phyloP scores from a whole-genome alignment of 2,113 vertebrate species.

The Orthonyx spaldingii region DNA sequence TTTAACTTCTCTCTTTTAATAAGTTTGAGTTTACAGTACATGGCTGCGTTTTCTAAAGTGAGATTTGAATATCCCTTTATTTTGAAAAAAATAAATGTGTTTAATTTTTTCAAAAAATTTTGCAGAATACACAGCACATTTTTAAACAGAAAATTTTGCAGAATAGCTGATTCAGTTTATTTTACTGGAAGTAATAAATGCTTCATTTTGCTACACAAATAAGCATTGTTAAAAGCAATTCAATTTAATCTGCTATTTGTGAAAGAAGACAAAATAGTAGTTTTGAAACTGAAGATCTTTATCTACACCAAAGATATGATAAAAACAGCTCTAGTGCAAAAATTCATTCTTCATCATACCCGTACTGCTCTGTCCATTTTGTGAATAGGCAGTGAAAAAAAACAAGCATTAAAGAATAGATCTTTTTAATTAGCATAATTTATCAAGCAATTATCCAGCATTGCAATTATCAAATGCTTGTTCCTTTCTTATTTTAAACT shows the following conservation, averaged over 20 bases:
- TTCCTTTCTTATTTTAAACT: not conserved
- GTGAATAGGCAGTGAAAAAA: not conserved
- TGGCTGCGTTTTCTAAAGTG: constrained; percentile 1
- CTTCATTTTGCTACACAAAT: not conserved
- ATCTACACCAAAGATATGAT: not conserved
- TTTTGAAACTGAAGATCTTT: not conserved
- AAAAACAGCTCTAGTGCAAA: not conserved
- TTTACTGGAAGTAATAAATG: not conserved
- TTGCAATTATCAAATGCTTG: not conserved
- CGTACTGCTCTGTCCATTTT: not conserved
- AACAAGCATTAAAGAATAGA: not conserved
- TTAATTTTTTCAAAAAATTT: not conserved
- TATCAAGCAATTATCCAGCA: not conserved
- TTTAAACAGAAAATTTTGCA: not conserved
- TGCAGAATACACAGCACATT: too few species aligned
- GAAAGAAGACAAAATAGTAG: not conserved
- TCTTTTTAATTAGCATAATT: not conserved
- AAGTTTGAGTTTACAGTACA: not conserved
- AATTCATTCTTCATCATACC: not conserved
- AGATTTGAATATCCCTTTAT: not conserved
- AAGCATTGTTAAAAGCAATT: not conserved
- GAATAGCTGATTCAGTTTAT: not conserved
- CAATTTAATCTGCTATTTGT: not conserved
- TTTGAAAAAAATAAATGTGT: not conserved
- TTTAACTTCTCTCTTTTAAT: constrained; percentile 13